Conservation (phyloP, 2,888 invertebrate genomes). For the Tipula confusa region DNA sequence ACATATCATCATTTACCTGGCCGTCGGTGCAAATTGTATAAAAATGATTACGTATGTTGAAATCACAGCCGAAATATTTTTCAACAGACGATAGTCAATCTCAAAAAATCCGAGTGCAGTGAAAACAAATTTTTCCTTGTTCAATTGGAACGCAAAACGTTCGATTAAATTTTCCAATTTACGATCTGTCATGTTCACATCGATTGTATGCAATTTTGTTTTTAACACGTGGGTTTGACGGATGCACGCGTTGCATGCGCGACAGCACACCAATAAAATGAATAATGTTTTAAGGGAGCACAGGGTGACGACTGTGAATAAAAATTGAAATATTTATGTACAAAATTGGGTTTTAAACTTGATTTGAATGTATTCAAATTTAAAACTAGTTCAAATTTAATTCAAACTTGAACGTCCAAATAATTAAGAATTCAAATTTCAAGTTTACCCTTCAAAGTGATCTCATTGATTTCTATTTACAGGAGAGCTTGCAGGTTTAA, state of each 20-base stretch:
- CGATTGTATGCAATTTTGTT: background rate
- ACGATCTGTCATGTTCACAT: background rate
- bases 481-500: no score
- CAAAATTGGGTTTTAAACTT: no score
- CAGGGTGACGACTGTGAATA: background rate
- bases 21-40: background rate
- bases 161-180: conserved; percentile 25
- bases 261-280: background rate
- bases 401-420: no score
- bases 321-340: background rate
- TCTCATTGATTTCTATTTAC: no score
- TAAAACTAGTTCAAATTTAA: no score
- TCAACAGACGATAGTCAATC: background rate
- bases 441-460: no score
- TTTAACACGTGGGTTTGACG: background rate
- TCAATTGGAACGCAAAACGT: background rate
- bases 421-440: no score
- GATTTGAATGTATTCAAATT: no score
- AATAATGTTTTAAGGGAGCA: background rate
- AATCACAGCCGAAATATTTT: background rate
- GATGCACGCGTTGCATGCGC: background rate
- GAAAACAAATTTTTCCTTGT: background rate
- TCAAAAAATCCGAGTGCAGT: background rate
- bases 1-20: background rate
- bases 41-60: background rate